These are phyloP conservation scores for Luperina nickerlii DNA, from an alignment of 2,888 invertebrate genomes.

Conservation along the genomic window DNA sequence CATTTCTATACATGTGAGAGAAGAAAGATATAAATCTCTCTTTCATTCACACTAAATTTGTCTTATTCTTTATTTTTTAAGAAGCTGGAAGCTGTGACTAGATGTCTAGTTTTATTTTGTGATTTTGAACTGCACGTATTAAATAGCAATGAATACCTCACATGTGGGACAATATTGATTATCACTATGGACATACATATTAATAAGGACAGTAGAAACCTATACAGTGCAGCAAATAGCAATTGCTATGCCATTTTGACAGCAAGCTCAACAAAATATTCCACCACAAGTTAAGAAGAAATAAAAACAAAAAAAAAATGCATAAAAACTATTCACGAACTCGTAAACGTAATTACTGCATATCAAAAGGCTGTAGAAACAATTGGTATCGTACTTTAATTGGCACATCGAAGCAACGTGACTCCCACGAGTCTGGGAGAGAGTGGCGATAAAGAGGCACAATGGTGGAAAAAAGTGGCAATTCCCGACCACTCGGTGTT, in stretches of 20 bases:
- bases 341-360: constrained; percentile 68
- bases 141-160: not conserved
- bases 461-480: constrained; percentile 80
- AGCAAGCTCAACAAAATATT: not conserved
- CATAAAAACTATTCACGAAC: constrained; percentile 40
- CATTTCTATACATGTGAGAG: too few relatives aligned
- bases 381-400: constrained; percentile 73
- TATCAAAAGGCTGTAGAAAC: constrained; percentile 62
- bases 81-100: not conserved
- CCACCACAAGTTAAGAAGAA: not conserved
- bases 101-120: not conserved
- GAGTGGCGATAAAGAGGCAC: constrained; percentile 77
- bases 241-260: not conserved
- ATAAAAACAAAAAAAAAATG: constrained; percentile 18
- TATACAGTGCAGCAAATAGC: not conserved
- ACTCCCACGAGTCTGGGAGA: constrained; percentile 71
- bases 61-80: not conserved
- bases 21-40: not conserved
- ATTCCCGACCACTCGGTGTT: constrained; percentile 79
- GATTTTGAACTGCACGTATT: not conserved
- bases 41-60: not conserved
- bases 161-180: too few relatives aligned
- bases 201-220: too few relatives aligned
- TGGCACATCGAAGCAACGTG: constrained; percentile 76
- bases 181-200: too few relatives aligned